These are phyloP conservation scores for Promerops cafer DNA, from an alignment of 2,113 vertebrate species.

Conservation along the genomic window DNA sequence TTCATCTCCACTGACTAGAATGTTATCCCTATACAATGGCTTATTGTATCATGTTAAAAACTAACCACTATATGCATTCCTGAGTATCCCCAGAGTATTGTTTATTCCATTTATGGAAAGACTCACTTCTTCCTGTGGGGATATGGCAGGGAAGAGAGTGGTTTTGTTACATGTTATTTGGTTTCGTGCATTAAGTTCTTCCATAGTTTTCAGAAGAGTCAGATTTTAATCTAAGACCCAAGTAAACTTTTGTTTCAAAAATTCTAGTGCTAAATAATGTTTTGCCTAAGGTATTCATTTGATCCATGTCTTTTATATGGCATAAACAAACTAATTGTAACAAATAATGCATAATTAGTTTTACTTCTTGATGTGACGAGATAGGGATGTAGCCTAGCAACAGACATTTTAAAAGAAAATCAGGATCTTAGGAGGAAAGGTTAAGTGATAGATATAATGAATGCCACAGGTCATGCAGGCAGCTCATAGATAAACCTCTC, in stretches of 20 bases:
- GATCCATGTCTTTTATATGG: not conserved
- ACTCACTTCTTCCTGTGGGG: not conserved
- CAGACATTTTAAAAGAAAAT: not conserved
- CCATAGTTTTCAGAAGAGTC: not conserved
- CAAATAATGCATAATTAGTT: not conserved
- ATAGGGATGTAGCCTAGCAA: not conserved
- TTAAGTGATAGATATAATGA: not conserved
- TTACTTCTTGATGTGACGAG: not conserved
- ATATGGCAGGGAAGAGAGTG: not conserved
- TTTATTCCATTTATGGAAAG: slow-evolving; percentile 13
- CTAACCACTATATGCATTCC: not conserved
- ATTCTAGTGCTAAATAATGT: not conserved
- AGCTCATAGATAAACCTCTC: not conserved
- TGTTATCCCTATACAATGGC: not conserved
- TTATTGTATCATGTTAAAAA: not conserved
- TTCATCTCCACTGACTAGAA: not conserved
- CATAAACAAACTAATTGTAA: not conserved
- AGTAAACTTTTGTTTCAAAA: not conserved
- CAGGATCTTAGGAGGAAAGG: not conserved
- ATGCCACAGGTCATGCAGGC: not conserved
- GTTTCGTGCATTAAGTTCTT: not conserved
- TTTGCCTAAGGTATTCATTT: not conserved
- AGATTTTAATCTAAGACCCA: not conserved
- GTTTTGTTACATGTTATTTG: not conserved
- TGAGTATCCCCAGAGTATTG: not conserved